Evolutionary conservation across 2,888 invertebrate genomes (phyloP).

Genomic region (Chironomus tentans): DNA sequence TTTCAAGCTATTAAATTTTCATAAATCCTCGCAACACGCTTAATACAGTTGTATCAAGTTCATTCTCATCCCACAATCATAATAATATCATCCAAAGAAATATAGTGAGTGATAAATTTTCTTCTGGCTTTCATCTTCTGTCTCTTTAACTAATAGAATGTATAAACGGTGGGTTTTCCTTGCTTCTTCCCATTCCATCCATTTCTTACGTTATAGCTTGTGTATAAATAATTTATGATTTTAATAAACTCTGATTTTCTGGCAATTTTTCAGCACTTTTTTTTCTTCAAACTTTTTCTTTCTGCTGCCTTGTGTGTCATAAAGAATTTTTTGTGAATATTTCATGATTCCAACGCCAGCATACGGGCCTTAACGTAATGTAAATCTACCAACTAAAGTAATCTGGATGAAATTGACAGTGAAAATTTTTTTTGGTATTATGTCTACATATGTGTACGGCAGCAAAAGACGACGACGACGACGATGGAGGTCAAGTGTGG

Average conservation of each 20-base stretch:
- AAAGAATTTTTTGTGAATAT: not conserved
- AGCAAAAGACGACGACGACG: not conserved
- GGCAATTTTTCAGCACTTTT: conserved; percentile 22
- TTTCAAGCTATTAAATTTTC: too few relatives aligned
- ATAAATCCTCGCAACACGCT: too few relatives aligned
- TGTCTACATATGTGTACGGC: not conserved
- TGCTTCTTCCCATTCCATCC: not conserved
- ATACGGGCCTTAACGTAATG: too few relatives aligned
- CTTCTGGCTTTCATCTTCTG: not conserved
- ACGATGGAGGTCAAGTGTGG: conserved; percentile 16
- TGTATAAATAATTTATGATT: conserved; percentile 25
- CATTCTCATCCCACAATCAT: too few relatives aligned
- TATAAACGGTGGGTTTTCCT: not conserved
- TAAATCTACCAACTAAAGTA: too few relatives aligned
- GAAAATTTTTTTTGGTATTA: not conserved
- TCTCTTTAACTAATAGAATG: conserved; percentile 5
- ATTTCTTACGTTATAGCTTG: not conserved
- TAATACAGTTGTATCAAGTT: too few relatives aligned
- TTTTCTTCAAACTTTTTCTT: conserved; percentile 7
- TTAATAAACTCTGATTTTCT: conserved; percentile 27
- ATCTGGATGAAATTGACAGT: not conserved
- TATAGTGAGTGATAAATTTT: not conserved
- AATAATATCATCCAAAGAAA: not conserved
- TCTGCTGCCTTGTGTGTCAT: not conserved
- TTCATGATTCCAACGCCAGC: not conserved